These are phyloP conservation scores for Chalcosyrphus nemorum DNA, from an alignment of 2,888 invertebrate species.

Conservation along the genomic window DNA sequence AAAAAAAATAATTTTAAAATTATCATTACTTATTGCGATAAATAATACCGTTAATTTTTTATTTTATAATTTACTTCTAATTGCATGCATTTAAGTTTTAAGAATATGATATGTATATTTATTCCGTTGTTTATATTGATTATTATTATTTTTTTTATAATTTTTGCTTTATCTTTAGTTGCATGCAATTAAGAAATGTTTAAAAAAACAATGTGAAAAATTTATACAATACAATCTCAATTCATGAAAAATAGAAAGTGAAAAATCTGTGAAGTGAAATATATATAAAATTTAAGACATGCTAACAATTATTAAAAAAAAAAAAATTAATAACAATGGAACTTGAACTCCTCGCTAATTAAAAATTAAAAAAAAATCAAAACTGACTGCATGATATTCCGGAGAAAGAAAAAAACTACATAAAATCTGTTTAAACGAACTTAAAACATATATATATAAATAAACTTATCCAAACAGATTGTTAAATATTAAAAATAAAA, in stretches of 20 bases:
- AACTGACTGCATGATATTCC: constrained; percentile 34
- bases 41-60: no score
- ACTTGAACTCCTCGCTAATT: constrained; percentile 69
- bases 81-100: constrained; percentile 62
- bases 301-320: constrained; percentile 5
- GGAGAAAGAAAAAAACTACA: no score
- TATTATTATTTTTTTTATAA: constrained; percentile 14
- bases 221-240: constrained; percentile 44
- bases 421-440: constrained; percentile 1
- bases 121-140: constrained; percentile 39
- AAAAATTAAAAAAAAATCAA: constrained; percentile 31
- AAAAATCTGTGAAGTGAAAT: not conserved
- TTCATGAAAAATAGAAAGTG: not conserved
- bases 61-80: constrained; percentile 32
- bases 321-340: constrained; percentile 59
- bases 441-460: not conserved
- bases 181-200: constrained; percentile 55
- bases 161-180: constrained; percentile 26
- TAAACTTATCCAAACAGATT: not conserved
- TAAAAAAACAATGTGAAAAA: not conserved
- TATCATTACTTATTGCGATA: not conserved
- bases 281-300: constrained; percentile 30
- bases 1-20: not conserved
- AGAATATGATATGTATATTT: constrained; percentile 38
- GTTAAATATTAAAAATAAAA: constrained; percentile 43